Conservation (phyloP, 2,888 invertebrate species). For the Cheiracanthium punctorium region DNA sequence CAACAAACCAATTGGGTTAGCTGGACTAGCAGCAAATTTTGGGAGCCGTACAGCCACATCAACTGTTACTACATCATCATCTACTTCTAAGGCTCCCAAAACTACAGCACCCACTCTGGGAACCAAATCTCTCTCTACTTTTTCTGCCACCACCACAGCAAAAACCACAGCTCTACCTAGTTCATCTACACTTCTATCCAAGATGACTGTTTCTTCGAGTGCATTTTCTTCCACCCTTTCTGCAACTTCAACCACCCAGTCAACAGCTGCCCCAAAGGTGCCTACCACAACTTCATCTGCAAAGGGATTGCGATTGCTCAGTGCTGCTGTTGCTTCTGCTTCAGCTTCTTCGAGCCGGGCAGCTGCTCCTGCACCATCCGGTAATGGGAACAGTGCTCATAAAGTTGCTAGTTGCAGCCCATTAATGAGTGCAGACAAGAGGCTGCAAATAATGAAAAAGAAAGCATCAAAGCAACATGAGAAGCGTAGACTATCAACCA, state of each 20-base stretch:
- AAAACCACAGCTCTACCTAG: slow-evolving; percentile 24
- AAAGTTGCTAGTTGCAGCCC: slow-evolving; percentile 71
- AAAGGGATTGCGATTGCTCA: slow-evolving; percentile 39
- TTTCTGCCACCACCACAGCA: slow-evolving; percentile 25
- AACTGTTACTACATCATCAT: slow-evolving; percentile 69
- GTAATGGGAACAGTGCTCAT: slow-evolving; percentile 31
- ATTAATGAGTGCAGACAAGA: slow-evolving; percentile 83
- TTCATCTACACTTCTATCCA: slow-evolving; percentile 27
- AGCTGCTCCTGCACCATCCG: slow-evolving; percentile 25
- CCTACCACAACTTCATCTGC: slow-evolving; percentile 18
- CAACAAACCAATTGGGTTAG: slow-evolving; percentile 76
- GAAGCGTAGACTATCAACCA: slow-evolving; percentile 78
- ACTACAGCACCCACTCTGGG: not conserved
- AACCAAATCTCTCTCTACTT: slow-evolving; percentile 22
- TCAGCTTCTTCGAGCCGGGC: slow-evolving; percentile 20
- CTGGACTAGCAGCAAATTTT: slow-evolving; percentile 76
- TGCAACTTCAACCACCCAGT: not conserved
- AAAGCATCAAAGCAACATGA: slow-evolving; percentile 84
- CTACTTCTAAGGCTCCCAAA: slow-evolving; percentile 31
- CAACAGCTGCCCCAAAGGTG: slow-evolving; percentile 9
- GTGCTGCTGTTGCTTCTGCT: slow-evolving; percentile 34
- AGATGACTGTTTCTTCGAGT: slow-evolving; percentile 15
- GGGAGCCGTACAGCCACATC: slow-evolving; percentile 73
- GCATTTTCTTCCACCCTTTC: slow-evolving; percentile 21
- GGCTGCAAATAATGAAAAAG: slow-evolving; percentile 88